Conservation (phyloP, 2,797 vertebrate species). For the Limosa lapponica region DNA sequence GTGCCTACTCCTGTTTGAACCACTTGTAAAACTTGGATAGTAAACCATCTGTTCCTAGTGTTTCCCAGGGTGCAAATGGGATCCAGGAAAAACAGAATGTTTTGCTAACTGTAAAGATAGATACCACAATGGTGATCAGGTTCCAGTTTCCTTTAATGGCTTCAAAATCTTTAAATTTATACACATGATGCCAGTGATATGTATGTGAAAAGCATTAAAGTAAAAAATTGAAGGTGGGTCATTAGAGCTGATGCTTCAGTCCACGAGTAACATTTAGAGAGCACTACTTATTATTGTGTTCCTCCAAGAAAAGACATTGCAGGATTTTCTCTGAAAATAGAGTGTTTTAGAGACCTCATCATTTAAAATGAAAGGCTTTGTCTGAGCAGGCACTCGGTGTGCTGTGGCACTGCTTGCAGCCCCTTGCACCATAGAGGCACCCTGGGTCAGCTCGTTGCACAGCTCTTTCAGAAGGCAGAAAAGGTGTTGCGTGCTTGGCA, state of each 20-base stretch:
- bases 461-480: neutral
- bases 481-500: fast-evolving
- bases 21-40: neutral
- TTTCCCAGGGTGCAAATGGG: slow-evolving; percentile 38
- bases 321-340: neutral
- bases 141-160: neutral
- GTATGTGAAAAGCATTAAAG: neutral
- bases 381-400: neutral
- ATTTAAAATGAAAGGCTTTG: neutral
- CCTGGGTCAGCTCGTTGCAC: neutral
- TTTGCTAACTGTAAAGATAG: slow-evolving; percentile 39
- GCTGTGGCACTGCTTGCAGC: neutral
- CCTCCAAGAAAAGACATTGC: neutral
- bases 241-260: neutral
- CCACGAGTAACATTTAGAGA: neutral
- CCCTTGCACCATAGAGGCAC: neutral
- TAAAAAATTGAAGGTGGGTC: neutral
- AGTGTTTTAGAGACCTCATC: neutral
- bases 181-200: slow-evolving; percentile 2
- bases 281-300: neutral
- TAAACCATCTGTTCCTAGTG: slow-evolving; percentile 44
- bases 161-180: slow-evolving; percentile 25
- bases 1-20: slow-evolving; percentile 8
- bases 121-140: neutral
- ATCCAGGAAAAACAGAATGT: slow-evolving; percentile 26